These are phyloP conservation scores for Pantherophis alleghaniensis DNA, from an alignment of 2,797 vertebrate genomes.

Conservation along the genomic window DNA sequence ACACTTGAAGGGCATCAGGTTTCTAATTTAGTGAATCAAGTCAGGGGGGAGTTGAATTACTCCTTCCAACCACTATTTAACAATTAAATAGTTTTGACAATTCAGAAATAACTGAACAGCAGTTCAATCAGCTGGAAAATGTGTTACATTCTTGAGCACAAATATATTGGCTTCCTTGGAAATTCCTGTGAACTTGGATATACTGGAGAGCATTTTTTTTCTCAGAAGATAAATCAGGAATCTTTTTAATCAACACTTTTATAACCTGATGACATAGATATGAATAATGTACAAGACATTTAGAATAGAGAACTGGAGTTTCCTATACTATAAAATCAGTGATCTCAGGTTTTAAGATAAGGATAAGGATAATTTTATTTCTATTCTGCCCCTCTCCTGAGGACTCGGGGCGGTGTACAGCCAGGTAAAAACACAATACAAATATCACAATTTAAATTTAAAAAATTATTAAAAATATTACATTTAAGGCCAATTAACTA, in stretches of 20 bases:
- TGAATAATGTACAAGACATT: background rate
- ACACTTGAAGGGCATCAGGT: background rate
- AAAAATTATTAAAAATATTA: too few relatives aligned
- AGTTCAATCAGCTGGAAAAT: background rate
- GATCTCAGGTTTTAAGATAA: background rate
- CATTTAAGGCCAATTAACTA: too few relatives aligned
- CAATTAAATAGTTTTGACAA: background rate
- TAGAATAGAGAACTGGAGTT: background rate
- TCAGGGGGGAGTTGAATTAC: background rate
- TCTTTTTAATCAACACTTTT: background rate
- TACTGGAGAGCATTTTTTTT: background rate
- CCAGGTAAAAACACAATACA: too few relatives aligned
- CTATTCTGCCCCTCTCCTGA: too few relatives aligned
- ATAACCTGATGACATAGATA: background rate
- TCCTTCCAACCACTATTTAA: background rate
- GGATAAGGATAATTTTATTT: too few relatives aligned
- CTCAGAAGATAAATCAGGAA: background rate
- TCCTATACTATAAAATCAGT: background rate
- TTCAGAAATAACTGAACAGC: background rate
- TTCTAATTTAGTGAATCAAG: background rate
- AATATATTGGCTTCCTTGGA: background rate
- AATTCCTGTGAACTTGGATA: background rate
- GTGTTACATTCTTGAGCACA: background rate
- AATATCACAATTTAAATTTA: too few relatives aligned
- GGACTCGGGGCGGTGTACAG: too few relatives aligned